Conservation (phyloP, 2,113 vertebrate genomes). For the Fulmarus glacialis region DNA sequence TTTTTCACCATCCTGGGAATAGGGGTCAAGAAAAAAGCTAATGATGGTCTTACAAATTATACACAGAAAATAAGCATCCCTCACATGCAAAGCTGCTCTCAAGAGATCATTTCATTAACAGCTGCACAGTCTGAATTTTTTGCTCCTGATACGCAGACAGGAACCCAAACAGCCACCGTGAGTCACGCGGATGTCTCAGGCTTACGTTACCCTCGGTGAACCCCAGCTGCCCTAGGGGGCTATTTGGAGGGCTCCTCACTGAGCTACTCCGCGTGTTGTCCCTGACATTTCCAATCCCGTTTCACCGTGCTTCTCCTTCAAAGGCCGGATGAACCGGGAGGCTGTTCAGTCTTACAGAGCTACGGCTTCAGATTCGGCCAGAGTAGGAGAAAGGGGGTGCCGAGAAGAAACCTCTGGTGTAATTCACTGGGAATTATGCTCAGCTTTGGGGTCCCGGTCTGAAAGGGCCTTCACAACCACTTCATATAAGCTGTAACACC, state of each 20-base stretch:
- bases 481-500: rapidly evolving
- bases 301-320: neutral
- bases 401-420: neutral
- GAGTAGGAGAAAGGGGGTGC: neutral
- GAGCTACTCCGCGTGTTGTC: neutral
- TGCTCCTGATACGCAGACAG: neutral
- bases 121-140: neutral
- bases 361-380: neutral
- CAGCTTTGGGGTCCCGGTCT: neutral
- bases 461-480: neutral
- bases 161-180: neutral
- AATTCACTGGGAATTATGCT: neutral
- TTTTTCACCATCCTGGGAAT: conserved; percentile 20
- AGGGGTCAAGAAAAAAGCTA: conserved; percentile 30
- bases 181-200: neutral
- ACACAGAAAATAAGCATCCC: neutral
- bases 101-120: conserved; percentile 8
- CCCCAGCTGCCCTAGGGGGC: neutral
- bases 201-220: neutral
- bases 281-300: neutral
- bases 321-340: neutral
- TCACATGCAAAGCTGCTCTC: neutral
- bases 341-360: neutral
- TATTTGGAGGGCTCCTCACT: neutral
- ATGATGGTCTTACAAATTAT: conserved; percentile 5